Evolutionary conservation across 2,888 invertebrate genomes (phyloP).

Genomic region (Heliconius cydno): DNA sequence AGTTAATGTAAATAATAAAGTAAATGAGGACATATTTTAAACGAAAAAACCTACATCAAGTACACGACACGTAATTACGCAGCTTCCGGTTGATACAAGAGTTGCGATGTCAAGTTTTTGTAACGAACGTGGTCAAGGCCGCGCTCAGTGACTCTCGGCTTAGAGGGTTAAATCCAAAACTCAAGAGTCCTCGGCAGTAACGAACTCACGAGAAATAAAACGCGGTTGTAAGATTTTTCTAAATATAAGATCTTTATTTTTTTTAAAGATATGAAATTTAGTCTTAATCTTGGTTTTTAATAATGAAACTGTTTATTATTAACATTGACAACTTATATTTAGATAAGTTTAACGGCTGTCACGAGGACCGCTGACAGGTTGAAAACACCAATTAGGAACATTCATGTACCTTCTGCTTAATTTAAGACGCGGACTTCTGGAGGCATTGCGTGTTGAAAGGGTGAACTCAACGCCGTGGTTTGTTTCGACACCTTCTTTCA

Average conservation of each 20-base stretch:
- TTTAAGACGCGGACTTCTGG: too few relatives aligned
- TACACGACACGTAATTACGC: conserved; percentile 20
- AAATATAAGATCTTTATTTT: neutral
- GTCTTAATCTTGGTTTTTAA: neutral
- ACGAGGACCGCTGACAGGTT: too few relatives aligned
- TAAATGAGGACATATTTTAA: neutral
- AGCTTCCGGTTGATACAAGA: conserved; percentile 22
- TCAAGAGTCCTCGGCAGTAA: conserved; percentile 24
- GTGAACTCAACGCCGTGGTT: neutral
- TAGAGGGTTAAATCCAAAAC: conserved; percentile 15
- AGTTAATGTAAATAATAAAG: neutral
- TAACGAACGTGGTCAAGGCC: conserved; percentile 30
- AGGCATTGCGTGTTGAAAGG: too few relatives aligned
- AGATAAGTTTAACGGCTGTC: too few relatives aligned
- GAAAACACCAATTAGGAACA: too few relatives aligned
- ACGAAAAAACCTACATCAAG: neutral
- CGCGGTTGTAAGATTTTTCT: neutral
- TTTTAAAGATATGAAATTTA: neutral
- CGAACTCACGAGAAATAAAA: conserved; percentile 21
- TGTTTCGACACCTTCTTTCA: neutral
- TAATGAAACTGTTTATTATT: too few relatives aligned
- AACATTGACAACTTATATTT: too few relatives aligned
- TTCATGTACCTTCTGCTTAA: too few relatives aligned
- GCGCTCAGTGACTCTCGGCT: conserved; percentile 18
- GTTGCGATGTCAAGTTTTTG: conserved; percentile 17